A percentile compares a stretch with the other conserved stretches of the same genome.
These are phyloP conservation scores for Samia ricini DNA, from an alignment of 1,140 invertebrate species.

Conservation along the genomic window DNA sequence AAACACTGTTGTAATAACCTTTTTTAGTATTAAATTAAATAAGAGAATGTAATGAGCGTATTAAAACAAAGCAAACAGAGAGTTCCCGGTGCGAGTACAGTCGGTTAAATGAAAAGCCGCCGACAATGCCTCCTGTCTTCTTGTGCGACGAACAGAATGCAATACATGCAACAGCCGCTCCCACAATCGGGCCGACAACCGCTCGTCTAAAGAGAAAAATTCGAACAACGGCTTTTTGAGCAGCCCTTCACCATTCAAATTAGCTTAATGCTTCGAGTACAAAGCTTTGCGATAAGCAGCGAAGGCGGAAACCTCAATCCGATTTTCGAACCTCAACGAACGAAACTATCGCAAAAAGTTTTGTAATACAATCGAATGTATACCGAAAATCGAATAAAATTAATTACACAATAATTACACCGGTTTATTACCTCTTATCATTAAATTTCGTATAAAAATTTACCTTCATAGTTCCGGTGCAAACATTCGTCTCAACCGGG, in stretches of 20 bases:
- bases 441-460: slow-evolving; percentile 47
- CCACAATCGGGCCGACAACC: slow-evolving; percentile 53
- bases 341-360: slow-evolving; percentile 46
- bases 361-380: slow-evolving; percentile 25
- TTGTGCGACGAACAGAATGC: slow-evolving; percentile 59
- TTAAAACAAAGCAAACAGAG: slow-evolving; percentile 40
- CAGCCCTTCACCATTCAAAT: slow-evolving; percentile 70
- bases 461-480: slow-evolving; percentile 53
- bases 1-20: neutral
- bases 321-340: slow-evolving; percentile 28
- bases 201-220: slow-evolving; percentile 62
- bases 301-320: slow-evolving; percentile 44
- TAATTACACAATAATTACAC: slow-evolving; percentile 24
- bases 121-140: slow-evolving; percentile 54
- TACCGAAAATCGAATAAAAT: slow-evolving; percentile 22
- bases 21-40: slow-evolving; percentile 21
- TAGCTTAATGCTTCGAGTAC: slow-evolving; percentile 72
- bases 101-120: slow-evolving; percentile 50
- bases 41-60: slow-evolving; percentile 34
- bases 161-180: slow-evolving; percentile 47
- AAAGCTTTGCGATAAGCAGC: slow-evolving; percentile 66
- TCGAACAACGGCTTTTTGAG: slow-evolving; percentile 71
- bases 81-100: slow-evolving; percentile 31
- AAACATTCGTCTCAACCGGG: slow-evolving; percentile 44
- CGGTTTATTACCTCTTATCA: slow-evolving; percentile 31